Base-by-base conservation (phyloP, 2,113 vertebrate species). In the Grammomys surdaster region DNA sequence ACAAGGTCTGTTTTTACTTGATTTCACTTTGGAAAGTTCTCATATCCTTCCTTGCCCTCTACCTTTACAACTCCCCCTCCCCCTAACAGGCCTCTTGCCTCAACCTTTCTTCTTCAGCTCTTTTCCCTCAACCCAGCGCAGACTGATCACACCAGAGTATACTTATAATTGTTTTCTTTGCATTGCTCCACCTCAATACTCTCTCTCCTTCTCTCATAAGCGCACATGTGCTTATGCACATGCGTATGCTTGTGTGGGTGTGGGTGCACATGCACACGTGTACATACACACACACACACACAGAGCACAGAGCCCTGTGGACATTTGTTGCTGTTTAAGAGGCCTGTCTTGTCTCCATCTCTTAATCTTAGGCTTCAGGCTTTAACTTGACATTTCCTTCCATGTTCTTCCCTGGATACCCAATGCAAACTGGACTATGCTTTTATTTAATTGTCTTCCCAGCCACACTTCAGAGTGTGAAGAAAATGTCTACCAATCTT, bases 321-420 rank as follows among this genome's bases (percentile, higher is more conserved):
- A 9, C 16, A 40, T 43, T 63, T 40, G 36, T 16, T 16, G 1
- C 65, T 13, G 10, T 58, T 13, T 10, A 33, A 56, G 70, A 43
- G 12, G 43, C 0, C 5, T 13, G 17, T 17, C 16, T 54, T 4
- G 2, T 3, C 24, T 36, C 24, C 9, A 69, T 31, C 56, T 17
- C 46, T 69, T 95, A 75, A 13, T 14, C 8, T 88, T 26, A 43
- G 43, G n/a, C 31, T 65, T 60, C 28, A 54, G 40, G 65, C 14
- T 91, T 91, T 40, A 76, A 7, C 22, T 58, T 77, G 78, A 4
- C 77, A 22, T 65, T 58, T 24, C 43, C 31, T 36, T 60, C 51
- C 17, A 16, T 7, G 43, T 3, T 76, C 24, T 70, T 88, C 28
- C 31, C 4, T 84, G 36, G 88, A 31, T 43, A 19, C 5, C 40